Evolutionary conservation across 2,888 invertebrate genomes (phyloP), one percentile per base, ranked within the genome.

Genomic region (Baronia brevicornis): DNA sequence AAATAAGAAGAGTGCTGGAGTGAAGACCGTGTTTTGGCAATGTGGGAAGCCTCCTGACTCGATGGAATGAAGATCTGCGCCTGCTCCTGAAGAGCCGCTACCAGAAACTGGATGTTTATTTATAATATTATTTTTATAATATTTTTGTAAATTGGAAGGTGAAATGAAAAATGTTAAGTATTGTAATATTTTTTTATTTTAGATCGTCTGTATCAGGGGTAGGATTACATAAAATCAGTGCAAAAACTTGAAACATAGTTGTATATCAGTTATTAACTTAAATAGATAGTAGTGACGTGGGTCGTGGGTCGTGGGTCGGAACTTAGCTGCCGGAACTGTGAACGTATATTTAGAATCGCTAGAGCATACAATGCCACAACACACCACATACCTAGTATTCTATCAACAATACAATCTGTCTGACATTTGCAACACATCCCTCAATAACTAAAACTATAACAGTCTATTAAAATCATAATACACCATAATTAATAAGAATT

Each of bases 391-490:
- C 27, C 21, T 14, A 25, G 26, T 15, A 29, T 25, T 8, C 28
- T 43, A 25, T 41, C 50, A 55, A 57, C 53, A 60, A 60, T 52
- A 61, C 60, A 58, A 46, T 56, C 47, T 48, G 53, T 54, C 55
- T 53, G 51, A 63, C 66, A 60, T 59, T 55, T 59, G 56, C 58
- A 67, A 73, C 71, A 48, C 51, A 47, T 60, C 62, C 55, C 54
- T 61, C 67, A 51, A 62, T 60, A 77, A 77, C 72, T 82, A 78
- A 80, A 79, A 71, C 75, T 84, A 82, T 84, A 84, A 84, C 84
- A 84, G 84, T 84, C 84, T 80, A 77, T 84, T 71, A 75, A 74
- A 84, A 80, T 78, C 77, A 80, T 79, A 78, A 74, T 82, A 84
- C 77, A 75, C 68, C 70, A 70, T 74, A 73, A 71, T 63, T 69